These are phyloP conservation scores for Xanthia icteritia DNA, from an alignment of 2,888 invertebrate genomes.

Conservation along the genomic window DNA sequence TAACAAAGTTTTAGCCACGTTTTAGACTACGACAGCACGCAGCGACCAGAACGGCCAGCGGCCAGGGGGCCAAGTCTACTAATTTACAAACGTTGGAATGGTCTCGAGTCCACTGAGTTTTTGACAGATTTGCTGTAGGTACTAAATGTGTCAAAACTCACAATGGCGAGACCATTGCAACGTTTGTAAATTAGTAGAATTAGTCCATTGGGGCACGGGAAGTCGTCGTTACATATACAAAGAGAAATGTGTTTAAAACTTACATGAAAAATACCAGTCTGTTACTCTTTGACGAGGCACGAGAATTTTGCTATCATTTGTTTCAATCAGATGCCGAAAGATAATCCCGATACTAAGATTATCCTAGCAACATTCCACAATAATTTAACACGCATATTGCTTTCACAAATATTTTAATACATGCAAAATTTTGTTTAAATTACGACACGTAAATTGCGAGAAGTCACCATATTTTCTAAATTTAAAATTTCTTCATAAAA, in stretches of 20 bases:
- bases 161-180: background rate
- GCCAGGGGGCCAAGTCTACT: background rate
- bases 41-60: no score
- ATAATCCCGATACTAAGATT: conserved; percentile 83
- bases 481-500: conserved; percentile 72
- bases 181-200: background rate
- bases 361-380: conserved; percentile 85
- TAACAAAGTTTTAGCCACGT: background rate
- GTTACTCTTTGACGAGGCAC: conserved; percentile 37
- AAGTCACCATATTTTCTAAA: conserved; percentile 71
- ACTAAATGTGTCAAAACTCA: background rate
- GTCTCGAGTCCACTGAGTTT: no score
- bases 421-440: conserved; percentile 54
- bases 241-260: conserved; percentile 42
- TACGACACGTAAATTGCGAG: conserved; percentile 44
- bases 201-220: no score
- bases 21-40: background rate
- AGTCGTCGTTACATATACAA: background rate
- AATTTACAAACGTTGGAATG: background rate
- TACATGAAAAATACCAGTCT: conserved; percentile 53
- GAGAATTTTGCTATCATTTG: conserved; percentile 46
- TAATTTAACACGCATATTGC: conserved; percentile 83
- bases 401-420: conserved; percentile 57
- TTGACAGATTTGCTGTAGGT: background rate
- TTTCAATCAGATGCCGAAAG: conserved; percentile 75